Evolutionary conservation across 2,113 vertebrate species (phyloP).

Genomic region (Eudorcas thomsonii): DNA sequence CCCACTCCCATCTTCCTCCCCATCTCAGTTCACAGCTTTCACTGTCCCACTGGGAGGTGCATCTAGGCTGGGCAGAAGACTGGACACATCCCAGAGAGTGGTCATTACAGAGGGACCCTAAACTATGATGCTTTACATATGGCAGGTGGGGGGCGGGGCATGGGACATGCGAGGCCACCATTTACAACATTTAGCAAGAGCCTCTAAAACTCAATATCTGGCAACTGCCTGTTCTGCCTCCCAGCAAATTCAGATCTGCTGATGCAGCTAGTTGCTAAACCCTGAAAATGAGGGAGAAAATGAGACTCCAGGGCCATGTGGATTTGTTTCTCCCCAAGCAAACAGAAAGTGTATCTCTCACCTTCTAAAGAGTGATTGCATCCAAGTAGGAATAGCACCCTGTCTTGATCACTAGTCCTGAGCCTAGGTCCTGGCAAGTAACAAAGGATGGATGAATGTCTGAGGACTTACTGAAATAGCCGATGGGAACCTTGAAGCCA

Average conservation of each 20-base stretch:
- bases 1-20: neutral
- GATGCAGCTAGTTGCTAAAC: neutral
- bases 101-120: neutral
- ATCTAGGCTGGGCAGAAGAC: neutral
- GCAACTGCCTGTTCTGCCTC: neutral
- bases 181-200: neutral
- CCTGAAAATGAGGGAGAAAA: neutral
- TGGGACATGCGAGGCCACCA: neutral
- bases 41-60: neutral
- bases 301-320: neutral
- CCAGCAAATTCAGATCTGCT: neutral
- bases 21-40: neutral
- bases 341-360: neutral
- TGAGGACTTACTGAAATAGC: neutral
- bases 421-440: neutral
- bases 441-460: neutral
- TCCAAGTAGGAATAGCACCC: neutral
- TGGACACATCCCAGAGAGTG: neutral
- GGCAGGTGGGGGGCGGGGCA: fast-evolving
- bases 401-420: neutral
- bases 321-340: neutral
- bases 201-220: neutral
- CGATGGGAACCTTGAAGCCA: neutral
- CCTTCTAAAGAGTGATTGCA: neutral
- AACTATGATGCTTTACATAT: neutral